Percentiles rank a stretch among this genome's conserved stretches.
Conservation (phyloP, 2,888 invertebrate genomes). For the Gortyna flavago region DNA sequence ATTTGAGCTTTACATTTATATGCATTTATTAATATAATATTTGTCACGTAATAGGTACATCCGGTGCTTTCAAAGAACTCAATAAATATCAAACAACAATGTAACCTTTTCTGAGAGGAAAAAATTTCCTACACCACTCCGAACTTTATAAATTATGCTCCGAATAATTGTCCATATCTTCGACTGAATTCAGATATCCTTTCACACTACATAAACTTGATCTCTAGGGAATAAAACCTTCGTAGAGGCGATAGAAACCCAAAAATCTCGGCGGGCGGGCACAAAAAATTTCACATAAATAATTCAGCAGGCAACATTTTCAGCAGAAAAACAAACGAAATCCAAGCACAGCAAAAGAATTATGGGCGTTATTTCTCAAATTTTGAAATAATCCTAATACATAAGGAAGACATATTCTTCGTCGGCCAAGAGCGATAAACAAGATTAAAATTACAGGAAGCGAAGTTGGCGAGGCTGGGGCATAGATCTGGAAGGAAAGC, state of each 20-base stretch:
- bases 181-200: constrained; percentile 33
- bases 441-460: constrained; percentile 82
- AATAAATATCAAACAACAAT: constrained; percentile 32
- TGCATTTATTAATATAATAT: neutral
- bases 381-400: constrained; percentile 64
- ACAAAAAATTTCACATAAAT: constrained; percentile 55
- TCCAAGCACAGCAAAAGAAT: constrained; percentile 53
- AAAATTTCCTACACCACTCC: constrained; percentile 33
- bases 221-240: constrained; percentile 24
- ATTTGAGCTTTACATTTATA: neutral
- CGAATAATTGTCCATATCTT: constrained; percentile 49
- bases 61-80: neutral
- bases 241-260: constrained; percentile 21
- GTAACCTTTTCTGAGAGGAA: constrained; percentile 24
- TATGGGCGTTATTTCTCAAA: constrained; percentile 64
- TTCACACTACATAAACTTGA: constrained; percentile 52
- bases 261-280: constrained; percentile 15
- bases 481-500: constrained; percentile 75
- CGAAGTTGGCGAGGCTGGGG: constrained; percentile 69
- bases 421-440: constrained; percentile 74
- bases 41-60: neutral
- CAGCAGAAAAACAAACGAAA: constrained; percentile 46
- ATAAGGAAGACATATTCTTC: constrained; percentile 68
- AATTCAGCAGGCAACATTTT: constrained; percentile 56
- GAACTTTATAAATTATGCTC: constrained; percentile 40